A percentile compares a stretch with the other conserved stretches of the same genome.
These are phyloP conservation scores for Pipistrellus nathusii DNA, from an alignment of 2,797 vertebrate genomes.

Conservation along the genomic window DNA sequence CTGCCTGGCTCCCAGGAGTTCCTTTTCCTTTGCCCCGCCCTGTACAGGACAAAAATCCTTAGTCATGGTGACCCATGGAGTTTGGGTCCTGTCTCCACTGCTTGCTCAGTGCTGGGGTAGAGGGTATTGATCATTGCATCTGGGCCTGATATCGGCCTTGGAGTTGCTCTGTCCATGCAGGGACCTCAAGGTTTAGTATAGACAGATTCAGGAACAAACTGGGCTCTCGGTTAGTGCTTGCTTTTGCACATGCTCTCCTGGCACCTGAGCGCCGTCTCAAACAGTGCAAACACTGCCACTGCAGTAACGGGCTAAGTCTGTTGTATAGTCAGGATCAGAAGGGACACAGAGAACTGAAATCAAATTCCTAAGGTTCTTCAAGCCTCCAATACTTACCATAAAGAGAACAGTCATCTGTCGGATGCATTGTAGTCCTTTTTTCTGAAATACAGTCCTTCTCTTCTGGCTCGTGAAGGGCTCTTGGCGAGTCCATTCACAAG, in stretches of 20 bases:
- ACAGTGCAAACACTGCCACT: no score
- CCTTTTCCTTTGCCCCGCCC: not conserved
- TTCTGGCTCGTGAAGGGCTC: conserved; percentile 80
- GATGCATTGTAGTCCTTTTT: conserved; percentile 83
- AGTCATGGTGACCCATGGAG: not conserved
- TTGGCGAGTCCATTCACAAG: conserved; percentile 83
- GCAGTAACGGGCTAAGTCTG: no score
- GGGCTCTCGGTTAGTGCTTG: not conserved
- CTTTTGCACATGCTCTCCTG: not conserved
- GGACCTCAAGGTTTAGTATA: not conserved
- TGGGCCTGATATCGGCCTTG: not conserved
- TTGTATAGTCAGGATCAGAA: not conserved
- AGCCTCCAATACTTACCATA: conserved; percentile 81
- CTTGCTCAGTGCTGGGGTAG: not conserved
- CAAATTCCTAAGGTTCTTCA: conserved; percentile 48
- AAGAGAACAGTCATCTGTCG: conserved; percentile 84
- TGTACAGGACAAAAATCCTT: not conserved
- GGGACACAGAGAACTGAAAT: conserved; percentile 4
- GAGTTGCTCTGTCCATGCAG: not conserved
- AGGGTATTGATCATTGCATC: not conserved
- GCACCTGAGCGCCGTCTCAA: no score
- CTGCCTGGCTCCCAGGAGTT: not conserved
- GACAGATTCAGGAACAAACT: not conserved
- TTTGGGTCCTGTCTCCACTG: not conserved
- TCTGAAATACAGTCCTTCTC: conserved; percentile 82